Percentiles rank a stretch among this genome's conserved stretches.
Conservation (phyloP, 1,140 invertebrate species). For the Papilio glaucus region DNA sequence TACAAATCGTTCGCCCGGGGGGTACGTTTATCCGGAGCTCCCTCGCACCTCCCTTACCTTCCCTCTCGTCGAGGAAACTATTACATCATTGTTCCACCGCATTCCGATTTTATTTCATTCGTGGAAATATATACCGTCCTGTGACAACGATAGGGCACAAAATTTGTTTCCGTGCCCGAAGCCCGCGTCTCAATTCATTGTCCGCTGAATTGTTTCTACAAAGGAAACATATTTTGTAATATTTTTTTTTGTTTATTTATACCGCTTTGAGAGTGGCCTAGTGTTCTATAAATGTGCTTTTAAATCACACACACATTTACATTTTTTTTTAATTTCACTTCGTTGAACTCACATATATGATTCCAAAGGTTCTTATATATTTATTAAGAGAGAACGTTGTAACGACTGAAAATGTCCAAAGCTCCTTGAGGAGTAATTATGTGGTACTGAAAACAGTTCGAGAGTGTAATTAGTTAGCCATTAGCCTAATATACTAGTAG, state of each 20-base stretch:
- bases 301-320: slow-evolving; percentile 27
- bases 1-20: slow-evolving; percentile 78
- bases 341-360: slow-evolving; percentile 32
- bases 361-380: slow-evolving; percentile 33
- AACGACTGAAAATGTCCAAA: slow-evolving; percentile 37
- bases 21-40: slow-evolving; percentile 73
- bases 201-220: slow-evolving; percentile 48
- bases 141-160: slow-evolving; percentile 49
- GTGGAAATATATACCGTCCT: slow-evolving; percentile 56
- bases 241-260: slow-evolving; percentile 51
- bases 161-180: slow-evolving; percentile 48
- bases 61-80: slow-evolving; percentile 65
- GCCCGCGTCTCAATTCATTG: slow-evolving; percentile 51
- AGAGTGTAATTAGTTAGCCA: slow-evolving; percentile 77
- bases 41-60: slow-evolving; percentile 47
- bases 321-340: slow-evolving; percentile 30
- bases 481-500: slow-evolving; percentile 78
- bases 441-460: slow-evolving; percentile 66
- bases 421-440: slow-evolving; percentile 68
- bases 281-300: slow-evolving; percentile 37
- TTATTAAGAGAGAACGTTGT: slow-evolving; percentile 21
- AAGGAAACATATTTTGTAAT: slow-evolving; percentile 51
- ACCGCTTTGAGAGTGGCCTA: slow-evolving; percentile 42
- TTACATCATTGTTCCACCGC: slow-evolving; percentile 70
- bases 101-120: slow-evolving; percentile 60